Conservation (phyloP, 2,888 invertebrate genomes). For the Agrochola circellaris region DNA sequence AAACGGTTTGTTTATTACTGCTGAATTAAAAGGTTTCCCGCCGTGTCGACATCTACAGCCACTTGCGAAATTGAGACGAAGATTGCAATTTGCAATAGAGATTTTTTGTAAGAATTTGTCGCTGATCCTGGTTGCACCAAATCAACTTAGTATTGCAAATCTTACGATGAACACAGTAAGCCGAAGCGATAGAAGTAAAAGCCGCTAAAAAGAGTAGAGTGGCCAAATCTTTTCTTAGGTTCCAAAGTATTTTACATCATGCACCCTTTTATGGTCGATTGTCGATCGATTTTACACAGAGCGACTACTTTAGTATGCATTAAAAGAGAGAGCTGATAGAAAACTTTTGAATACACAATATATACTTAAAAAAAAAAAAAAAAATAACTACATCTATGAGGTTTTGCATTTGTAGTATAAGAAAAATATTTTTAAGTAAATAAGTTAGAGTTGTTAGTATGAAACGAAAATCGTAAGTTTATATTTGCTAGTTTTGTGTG, state of each 20-base stretch:
- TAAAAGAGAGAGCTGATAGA: not conserved
- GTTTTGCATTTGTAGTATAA: no score
- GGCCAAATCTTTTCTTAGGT: not conserved
- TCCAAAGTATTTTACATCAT: not conserved
- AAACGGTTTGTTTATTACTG: not conserved
- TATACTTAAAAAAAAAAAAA: no score
- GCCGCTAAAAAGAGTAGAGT: not conserved
- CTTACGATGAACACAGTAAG: not conserved
- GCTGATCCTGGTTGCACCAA: not conserved
- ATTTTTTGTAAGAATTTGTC: not conserved
- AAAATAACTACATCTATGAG: no score
- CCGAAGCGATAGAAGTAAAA: not conserved
- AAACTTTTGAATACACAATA: no score
- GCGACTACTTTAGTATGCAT: not conserved
- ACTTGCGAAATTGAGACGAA: not conserved
- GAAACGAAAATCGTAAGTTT: no score
- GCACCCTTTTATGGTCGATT: not conserved
- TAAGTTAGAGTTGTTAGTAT: no score
- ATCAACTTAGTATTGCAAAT: not conserved
- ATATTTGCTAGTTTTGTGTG: no score
- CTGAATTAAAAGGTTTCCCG: conserved; percentile 1
- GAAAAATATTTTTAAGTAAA: no score
- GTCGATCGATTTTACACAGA: not conserved
- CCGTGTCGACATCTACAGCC: not conserved
- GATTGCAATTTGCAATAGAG: not conserved